Conservation (phyloP, 2,888 invertebrate species). For the Tetragnatha montana region DNA sequence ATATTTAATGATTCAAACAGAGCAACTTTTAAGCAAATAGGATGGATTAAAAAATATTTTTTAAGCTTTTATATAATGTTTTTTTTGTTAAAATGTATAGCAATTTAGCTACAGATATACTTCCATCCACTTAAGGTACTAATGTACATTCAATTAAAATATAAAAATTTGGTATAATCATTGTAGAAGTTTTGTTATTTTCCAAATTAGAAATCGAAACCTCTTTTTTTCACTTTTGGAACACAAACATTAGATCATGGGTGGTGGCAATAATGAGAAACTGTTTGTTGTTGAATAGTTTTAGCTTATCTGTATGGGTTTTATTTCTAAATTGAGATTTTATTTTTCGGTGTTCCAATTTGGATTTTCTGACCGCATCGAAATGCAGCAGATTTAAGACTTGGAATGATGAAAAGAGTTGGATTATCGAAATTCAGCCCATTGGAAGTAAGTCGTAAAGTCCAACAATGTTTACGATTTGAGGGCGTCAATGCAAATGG, state of each 20-base stretch:
- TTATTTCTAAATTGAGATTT: neutral
- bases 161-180: too few relatives aligned
- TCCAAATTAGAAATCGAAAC: too few relatives aligned
- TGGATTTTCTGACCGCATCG: neutral
- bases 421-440: slow-evolving; percentile 67
- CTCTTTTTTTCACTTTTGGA: too few relatives aligned
- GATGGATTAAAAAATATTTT: neutral
- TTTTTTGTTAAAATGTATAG: too few relatives aligned
- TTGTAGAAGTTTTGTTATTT: too few relatives aligned
- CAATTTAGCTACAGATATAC: too few relatives aligned
- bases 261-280: slow-evolving; percentile 4
- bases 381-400: slow-evolving; percentile 23
- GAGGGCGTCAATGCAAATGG: slow-evolving; percentile 71
- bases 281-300: slow-evolving; percentile 20
- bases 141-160: too few relatives aligned
- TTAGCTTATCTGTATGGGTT: slow-evolving; percentile 20
- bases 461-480: slow-evolving; percentile 67
- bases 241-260: neutral
- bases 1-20: neutral
- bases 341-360: neutral
- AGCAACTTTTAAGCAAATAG: neutral
- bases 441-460: slow-evolving; percentile 60
- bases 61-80: too few relatives aligned
- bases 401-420: slow-evolving; percentile 70
- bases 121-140: too few relatives aligned